These are phyloP conservation scores for Merops nubicus DNA, from an alignment of 2,113 vertebrate genomes.

Conservation along the genomic window DNA sequence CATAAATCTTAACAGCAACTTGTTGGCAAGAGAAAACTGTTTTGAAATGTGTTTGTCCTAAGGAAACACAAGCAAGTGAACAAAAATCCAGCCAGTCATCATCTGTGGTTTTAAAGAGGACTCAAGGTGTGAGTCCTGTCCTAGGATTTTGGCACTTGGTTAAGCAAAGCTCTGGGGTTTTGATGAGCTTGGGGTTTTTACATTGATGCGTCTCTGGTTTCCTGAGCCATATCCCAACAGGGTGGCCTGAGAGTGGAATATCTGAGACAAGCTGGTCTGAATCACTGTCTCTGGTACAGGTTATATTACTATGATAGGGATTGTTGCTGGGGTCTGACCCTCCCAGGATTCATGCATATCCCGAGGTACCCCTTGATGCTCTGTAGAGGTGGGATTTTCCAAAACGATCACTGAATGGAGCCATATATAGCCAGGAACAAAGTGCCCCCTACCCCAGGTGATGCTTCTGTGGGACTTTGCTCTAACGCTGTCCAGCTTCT, in stretches of 20 bases:
- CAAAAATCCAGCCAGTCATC: background rate
- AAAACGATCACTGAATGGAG: background rate
- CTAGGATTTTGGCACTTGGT: background rate
- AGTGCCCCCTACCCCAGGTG: background rate
- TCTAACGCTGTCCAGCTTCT: background rate
- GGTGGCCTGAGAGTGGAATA: fast-evolving
- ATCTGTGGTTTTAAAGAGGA: background rate
- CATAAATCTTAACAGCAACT: background rate
- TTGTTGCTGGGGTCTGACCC: background rate
- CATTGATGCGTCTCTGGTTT: background rate
- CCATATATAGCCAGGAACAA: background rate
- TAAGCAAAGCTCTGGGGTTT: background rate
- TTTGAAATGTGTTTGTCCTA: background rate
- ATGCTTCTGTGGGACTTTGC: fast-evolving
- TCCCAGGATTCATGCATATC: background rate
- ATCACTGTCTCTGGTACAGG: fast-evolving
- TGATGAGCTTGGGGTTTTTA: background rate
- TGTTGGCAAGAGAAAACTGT: background rate
- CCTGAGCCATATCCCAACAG: background rate
- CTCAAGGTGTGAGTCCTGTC: background rate
- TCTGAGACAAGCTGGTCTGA: background rate
- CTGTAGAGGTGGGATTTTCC: background rate
- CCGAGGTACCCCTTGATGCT: background rate
- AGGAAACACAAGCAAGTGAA: background rate
- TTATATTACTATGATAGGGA: background rate